A percentile compares a stretch with the other conserved stretches of the same genome.
Evolutionary conservation across 2,113 vertebrate species (phyloP).

Genomic region (Gymnobelideus leadbeateri): DNA sequence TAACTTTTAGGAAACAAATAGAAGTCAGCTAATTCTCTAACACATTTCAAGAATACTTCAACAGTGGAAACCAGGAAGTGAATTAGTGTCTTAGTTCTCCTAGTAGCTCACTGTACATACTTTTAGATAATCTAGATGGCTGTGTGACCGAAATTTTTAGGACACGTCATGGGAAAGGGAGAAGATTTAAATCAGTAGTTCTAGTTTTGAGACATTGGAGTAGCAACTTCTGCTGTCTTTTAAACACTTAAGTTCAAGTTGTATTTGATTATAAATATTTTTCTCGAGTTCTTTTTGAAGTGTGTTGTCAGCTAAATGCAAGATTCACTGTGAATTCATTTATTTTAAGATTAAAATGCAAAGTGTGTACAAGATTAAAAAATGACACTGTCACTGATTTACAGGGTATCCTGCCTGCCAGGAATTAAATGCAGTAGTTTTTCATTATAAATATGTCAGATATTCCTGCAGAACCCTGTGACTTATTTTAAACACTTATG

Average conservation of each 20-base stretch:
- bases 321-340: conserved; percentile 67
- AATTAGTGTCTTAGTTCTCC: neutral
- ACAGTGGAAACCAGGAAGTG: neutral
- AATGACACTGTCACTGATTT: conserved; percentile 77
- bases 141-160: conserved; percentile 1
- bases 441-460: conserved; percentile 82
- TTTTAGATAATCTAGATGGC: neutral
- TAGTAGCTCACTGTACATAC: neutral
- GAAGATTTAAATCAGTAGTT: neutral
- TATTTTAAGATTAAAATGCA: conserved; percentile 78
- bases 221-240: conserved; percentile 38
- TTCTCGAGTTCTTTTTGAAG: conserved; percentile 70
- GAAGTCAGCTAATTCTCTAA: neutral
- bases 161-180: neutral
- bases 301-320: conserved; percentile 71
- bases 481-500: conserved; percentile 83
- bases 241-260: conserved; percentile 49
- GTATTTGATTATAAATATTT: conserved; percentile 58
- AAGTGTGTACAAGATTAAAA: conserved; percentile 77
- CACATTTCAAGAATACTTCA: neutral
- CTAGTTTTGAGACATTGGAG: neutral
- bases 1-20: neutral
- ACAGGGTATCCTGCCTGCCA: conserved; percentile 71
- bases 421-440: conserved; percentile 77
- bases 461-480: conserved; percentile 71